Evolutionary conservation across 2,888 invertebrate species (phyloP), one percentile per base, ranked within the genome.

Genomic region (Torymus aiolomorphi): DNA sequence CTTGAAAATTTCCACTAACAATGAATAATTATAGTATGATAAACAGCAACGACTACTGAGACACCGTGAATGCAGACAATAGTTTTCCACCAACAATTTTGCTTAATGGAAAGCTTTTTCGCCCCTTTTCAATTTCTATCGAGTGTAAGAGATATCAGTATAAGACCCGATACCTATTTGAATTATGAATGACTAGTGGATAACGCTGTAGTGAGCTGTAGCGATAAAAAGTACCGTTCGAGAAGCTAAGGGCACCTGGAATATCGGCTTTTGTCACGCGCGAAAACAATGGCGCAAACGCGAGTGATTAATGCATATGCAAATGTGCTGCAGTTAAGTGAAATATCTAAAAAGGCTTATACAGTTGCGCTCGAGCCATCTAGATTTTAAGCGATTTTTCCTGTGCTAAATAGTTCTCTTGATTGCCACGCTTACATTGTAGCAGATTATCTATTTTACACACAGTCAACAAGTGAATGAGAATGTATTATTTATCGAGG

Each of bases 281-380:
- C 24, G 67, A 63, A 56, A 63, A 74, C 69, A 74, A 69, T 74
- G 56, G 61, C 49, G 0, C 18, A 16, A 42, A 51, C 42, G 14
- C n/a, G 24, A 63, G 24, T 78, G 69, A 78, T 69, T 42, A 54
- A 78, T 51, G 73, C 51, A 49, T 67, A 70, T 69, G 69, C 20
- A 74, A 74, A 74, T 78, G 8, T 31, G 49, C 16, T 12, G 4
- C 31, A 54, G 52, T 51, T 61, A 62, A 74, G 63, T 74, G 69
- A 63, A 67, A 78, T 59, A 51, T n/a, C 18, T 18, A 51, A 72
- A 57, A 51, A 2, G 18, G 59, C 31, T 31, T 31, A 42, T 54
- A 54, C 14, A 73, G 42, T 31, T 31, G 5, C 31, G 20, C 62
- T 24, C 61, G 14, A 0, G 13, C 42, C 52, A 11, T n/a, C 42